phyloP scores from a whole-genome alignment of 2,888 invertebrate species.

The Acleris holmiana region DNA sequence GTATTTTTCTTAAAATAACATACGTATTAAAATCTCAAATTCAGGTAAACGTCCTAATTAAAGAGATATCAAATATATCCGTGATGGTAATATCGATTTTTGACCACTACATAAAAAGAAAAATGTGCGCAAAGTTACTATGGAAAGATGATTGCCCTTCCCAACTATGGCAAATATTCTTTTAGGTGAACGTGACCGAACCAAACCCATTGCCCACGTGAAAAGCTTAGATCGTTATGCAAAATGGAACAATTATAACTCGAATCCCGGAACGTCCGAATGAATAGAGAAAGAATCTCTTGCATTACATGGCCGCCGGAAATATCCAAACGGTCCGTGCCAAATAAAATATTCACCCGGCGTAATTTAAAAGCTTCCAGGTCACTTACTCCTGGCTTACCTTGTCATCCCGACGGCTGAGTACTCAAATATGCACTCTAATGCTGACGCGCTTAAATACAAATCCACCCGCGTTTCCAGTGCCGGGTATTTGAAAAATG shows the following conservation, averaged over 20 bases:
- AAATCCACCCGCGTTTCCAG: slow-evolving; percentile 25
- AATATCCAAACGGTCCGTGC: slow-evolving; percentile 51
- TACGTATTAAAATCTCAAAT: too few relatives aligned
- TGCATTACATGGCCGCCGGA: slow-evolving; percentile 37
- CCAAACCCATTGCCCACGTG: too few relatives aligned
- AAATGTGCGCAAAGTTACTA: too few relatives aligned
- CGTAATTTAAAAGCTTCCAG: slow-evolving; percentile 71
- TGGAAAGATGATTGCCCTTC: too few relatives aligned
- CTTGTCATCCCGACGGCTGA: slow-evolving; percentile 49
- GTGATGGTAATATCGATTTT: too few relatives aligned
- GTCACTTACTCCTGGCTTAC: slow-evolving; percentile 61
- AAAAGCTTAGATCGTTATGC: slow-evolving; percentile 11
- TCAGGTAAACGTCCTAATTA: too few relatives aligned
- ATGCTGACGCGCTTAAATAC: slow-evolving; percentile 44
- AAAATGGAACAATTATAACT: slow-evolving; percentile 32
- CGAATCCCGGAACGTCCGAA: slow-evolving; percentile 27
- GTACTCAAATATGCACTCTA: slow-evolving; percentile 54
- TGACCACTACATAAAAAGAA: too few relatives aligned
- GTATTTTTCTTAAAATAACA: too few relatives aligned
- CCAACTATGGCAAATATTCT: too few relatives aligned
- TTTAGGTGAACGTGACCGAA: not conserved
- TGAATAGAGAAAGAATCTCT: slow-evolving; percentile 31
- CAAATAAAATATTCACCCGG: slow-evolving; percentile 69
- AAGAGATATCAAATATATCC: too few relatives aligned
- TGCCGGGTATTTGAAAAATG: slow-evolving; percentile 31